These are phyloP conservation scores for Ommatoiulus sabulosus DNA, from an alignment of 2,888 invertebrate genomes.

Conservation along the genomic window DNA sequence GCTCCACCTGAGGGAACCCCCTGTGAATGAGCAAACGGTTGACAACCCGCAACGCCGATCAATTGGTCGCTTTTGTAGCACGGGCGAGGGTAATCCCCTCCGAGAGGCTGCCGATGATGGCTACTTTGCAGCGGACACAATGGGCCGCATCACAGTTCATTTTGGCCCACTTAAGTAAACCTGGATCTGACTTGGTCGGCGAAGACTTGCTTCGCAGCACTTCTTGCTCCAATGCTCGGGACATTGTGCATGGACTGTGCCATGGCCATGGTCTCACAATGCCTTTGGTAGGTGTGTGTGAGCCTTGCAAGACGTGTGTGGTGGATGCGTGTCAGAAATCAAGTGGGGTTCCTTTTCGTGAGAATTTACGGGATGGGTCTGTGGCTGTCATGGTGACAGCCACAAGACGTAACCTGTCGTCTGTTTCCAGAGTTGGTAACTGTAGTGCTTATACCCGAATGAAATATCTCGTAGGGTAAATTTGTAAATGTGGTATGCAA, in stretches of 20 bases:
- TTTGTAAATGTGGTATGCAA: no score
- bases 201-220: no score
- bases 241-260: neutral
- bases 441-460: no score
- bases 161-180: slow-evolving; percentile 41
- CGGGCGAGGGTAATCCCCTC: slow-evolving; percentile 44
- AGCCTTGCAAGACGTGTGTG: neutral
- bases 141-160: slow-evolving; percentile 1
- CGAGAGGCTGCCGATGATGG: slow-evolving; percentile 24
- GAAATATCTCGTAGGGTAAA: no score
- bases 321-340: neutral
- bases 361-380: neutral
- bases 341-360: neutral
- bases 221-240: neutral
- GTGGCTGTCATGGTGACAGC: no score
- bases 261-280: neutral
- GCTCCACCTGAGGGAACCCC: neutral
- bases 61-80: slow-evolving; percentile 37
- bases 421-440: no score
- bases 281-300: neutral
- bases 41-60: slow-evolving; percentile 46
- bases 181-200: neutral
- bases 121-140: slow-evolving; percentile 41
- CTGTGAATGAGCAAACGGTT: slow-evolving; percentile 21
- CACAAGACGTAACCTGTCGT: no score